phyloP scores from a whole-genome alignment of 2,113 vertebrate species.

The Protobothrops mucrosquamatus region DNA sequence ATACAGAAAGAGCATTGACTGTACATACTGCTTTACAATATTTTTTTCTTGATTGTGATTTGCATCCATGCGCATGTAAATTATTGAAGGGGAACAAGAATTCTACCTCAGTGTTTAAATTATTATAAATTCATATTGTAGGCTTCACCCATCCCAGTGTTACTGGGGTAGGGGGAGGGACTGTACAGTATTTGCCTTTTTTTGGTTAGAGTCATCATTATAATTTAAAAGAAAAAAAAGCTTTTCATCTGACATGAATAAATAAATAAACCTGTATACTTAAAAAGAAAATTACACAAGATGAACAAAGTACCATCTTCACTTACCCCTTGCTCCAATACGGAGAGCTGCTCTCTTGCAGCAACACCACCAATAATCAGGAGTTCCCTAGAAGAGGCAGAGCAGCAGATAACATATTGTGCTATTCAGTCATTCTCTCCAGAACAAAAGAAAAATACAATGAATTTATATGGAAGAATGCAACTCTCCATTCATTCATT shows the following conservation, averaged over 20 bases:
- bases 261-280: background rate
- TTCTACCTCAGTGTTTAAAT: background rate
- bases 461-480: background rate
- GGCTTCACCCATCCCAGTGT: background rate
- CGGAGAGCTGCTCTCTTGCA: conserved; percentile 90
- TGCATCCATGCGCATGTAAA: background rate
- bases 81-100: background rate
- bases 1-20: background rate
- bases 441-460: background rate
- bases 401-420: background rate
- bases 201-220: background rate
- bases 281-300: background rate
- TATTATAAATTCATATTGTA: background rate
- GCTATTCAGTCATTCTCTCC: background rate
- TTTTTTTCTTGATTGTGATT: background rate
- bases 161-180: too few species aligned
- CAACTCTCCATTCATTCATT: background rate
- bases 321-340: conserved; percentile 91
- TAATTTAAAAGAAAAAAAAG: background rate
- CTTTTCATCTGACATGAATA: background rate
- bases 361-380: conserved; percentile 95
- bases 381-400: conserved; percentile 77
- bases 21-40: background rate
- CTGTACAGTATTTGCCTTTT: background rate
- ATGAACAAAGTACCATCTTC: background rate